Base-by-base conservation (phyloP, 2,113 vertebrate genomes). In the Mugil cephalus region DNA sequence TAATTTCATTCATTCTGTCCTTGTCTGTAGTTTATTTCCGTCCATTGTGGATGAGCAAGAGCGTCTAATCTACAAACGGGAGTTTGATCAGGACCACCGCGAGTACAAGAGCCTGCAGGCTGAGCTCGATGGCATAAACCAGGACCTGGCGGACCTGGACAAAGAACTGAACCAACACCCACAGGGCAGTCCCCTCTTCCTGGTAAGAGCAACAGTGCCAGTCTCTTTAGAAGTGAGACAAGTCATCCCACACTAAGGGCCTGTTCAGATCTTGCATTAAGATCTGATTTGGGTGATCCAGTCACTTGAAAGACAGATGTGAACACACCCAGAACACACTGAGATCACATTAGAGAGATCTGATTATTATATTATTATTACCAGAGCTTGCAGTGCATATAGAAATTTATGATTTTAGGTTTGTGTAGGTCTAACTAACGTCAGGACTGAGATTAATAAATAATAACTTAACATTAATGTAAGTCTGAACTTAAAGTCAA, bases 21-120 rank as follows among this genome's bases (percentile, higher is more conserved):
- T 48, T 3, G 0, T 55, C 21, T 48, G 17, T 80, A 94, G 94
- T 62, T 92, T 95, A 79, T 93, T 94, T 80, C 94, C 88, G 13
- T 62, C 93, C 34, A 91, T 95, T 55, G 72, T 86, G 48, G 92
- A 88, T 56, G 94, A 95, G 70, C 80, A 91, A 9, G 89, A 95
- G 71, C 90, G 94, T 45, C 80, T 94, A 62, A 68, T 59, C 36
- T 94, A 96, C 82, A 96, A 95, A 69, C 86, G 80, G 11, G 93
- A 94, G 38, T 96, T 96, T 86, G 96, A 97, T 69, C 74, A 19
- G 19, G 78, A 93, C 36, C 91, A 96, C 3, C 93, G 93, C 70
- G 94, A 96, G 69, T 96, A 94, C 59, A 95, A 93, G 52, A 71
- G 19, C 39, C 87, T 96, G 53, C 95, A 96, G 86, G 91, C 82